Percentiles rank a stretch among this genome's conserved stretches.
These are phyloP conservation scores for Drosophila percnosoma DNA, from an alignment of 2,888 invertebrate genomes.

Conservation along the genomic window DNA sequence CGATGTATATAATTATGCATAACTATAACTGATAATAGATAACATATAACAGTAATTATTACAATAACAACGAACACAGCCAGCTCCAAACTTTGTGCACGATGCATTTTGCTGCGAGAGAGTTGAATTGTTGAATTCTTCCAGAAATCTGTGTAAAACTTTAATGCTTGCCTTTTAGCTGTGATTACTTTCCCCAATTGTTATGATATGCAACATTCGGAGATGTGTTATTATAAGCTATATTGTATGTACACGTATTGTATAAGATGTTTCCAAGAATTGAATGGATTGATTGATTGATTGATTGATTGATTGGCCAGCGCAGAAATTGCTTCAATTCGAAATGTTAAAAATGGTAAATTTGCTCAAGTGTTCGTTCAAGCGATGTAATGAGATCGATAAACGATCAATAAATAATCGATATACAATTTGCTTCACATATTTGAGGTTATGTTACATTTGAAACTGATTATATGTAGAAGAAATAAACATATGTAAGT, in stretches of 20 bases:
- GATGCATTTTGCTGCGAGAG: constrained; percentile 42
- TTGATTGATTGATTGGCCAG: not conserved
- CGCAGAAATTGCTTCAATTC: constrained; percentile 6
- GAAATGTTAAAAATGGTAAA: constrained; percentile 33
- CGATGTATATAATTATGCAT: constrained; percentile 59
- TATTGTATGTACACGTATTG: constrained; percentile 16
- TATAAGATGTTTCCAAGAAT: constrained; percentile 17
- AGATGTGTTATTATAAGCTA: constrained; percentile 26
- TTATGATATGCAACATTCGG: constrained; percentile 12
- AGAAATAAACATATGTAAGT: constrained; percentile 7
- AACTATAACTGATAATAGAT: constrained; percentile 45
- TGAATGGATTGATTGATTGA: not conserved
- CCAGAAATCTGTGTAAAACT: constrained; percentile 39
- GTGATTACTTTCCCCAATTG: constrained; percentile 55
- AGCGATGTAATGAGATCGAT: constrained; percentile 32
- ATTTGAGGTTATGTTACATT: constrained; percentile 32
- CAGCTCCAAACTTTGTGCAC: constrained; percentile 62
- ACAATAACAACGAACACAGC: constrained; percentile 36
- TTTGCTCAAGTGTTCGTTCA: constrained; percentile 47
- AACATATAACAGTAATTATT: constrained; percentile 34
- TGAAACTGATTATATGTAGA: constrained; percentile 12
- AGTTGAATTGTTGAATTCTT: constrained; percentile 29
- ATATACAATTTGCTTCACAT: constrained; percentile 4
- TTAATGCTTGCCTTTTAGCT: constrained; percentile 76
- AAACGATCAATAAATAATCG: constrained; percentile 7